Percentiles rank a stretch among this genome's conserved stretches.
Evolutionary conservation across 2,113 vertebrate genomes (phyloP).

Genomic region (Tychaedon coryphoeus): DNA sequence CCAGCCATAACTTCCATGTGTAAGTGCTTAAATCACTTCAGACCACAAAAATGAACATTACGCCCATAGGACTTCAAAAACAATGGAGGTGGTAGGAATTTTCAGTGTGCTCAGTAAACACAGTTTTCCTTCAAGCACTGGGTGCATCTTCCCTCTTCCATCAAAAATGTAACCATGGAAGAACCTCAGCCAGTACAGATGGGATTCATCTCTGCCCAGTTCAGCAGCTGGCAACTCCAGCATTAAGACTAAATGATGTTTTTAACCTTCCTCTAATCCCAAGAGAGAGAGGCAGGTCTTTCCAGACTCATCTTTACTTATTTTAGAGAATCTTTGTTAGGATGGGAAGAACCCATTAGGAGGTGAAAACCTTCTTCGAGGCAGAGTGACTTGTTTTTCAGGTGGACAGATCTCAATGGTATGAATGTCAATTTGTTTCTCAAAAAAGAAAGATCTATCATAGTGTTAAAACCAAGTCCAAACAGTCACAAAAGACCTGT

Average conservation of each 20-base stretch:
- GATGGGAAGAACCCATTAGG: neutral
- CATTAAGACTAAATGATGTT: neutral
- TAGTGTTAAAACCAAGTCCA: neutral
- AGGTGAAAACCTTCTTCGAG: no score
- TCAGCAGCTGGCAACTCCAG: neutral
- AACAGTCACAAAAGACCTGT: neutral
- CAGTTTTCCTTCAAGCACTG: neutral
- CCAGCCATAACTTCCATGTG: neutral
- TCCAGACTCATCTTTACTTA: neutral
- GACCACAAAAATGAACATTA: conserved; percentile 25
- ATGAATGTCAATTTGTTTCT: neutral
- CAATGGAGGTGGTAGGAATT: neutral
- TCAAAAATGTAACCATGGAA: neutral
- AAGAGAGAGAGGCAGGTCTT: neutral
- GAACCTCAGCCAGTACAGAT: neutral
- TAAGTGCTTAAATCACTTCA: conserved; percentile 10
- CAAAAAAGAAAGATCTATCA: neutral
- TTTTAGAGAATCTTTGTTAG: neutral
- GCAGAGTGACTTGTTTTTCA: neutral
- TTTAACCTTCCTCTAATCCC: neutral
- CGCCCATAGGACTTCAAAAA: neutral
- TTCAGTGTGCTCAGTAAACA: neutral
- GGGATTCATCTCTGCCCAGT: neutral
- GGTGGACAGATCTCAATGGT: neutral
- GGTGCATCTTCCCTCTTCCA: neutral